Conservation (phyloP, 2,888 invertebrate genomes). For the Agrochola macilenta region DNA sequence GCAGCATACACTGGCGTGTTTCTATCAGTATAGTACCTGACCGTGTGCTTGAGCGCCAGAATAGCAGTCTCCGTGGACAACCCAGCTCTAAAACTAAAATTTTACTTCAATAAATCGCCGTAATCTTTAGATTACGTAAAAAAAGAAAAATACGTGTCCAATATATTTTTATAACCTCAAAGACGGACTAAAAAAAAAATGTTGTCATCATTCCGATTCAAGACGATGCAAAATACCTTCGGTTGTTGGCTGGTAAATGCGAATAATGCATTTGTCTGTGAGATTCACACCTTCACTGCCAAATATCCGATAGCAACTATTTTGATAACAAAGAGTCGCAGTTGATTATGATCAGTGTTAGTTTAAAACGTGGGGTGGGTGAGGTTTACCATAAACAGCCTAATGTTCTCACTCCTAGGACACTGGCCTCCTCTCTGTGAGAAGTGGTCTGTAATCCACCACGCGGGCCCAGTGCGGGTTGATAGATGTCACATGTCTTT, state of each 20-base stretch:
- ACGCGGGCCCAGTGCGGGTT: not conserved
- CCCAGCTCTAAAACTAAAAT: no score
- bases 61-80: no score
- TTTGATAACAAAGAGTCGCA: conserved; percentile 6
- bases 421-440: not conserved
- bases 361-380: not conserved
- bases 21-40: no score
- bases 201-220: no score
- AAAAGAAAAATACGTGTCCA: no score
- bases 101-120: no score
- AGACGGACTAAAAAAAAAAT: no score
- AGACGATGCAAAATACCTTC: conserved; percentile 86
- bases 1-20: no score
- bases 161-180: no score
- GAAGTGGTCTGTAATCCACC: not conserved
- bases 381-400: not conserved
- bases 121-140: no score
- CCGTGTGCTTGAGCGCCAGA: no score
- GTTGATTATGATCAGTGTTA: conserved; percentile 2
- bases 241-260: conserved; percentile 82
- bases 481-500: not conserved
- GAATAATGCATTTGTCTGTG: conserved; percentile 81
- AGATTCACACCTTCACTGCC: conserved; percentile 76
- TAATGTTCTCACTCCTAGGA: not conserved
- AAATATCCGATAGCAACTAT: not conserved